Conservation (phyloP, 2,797 vertebrate species). For the Bovichtus variegatus region DNA sequence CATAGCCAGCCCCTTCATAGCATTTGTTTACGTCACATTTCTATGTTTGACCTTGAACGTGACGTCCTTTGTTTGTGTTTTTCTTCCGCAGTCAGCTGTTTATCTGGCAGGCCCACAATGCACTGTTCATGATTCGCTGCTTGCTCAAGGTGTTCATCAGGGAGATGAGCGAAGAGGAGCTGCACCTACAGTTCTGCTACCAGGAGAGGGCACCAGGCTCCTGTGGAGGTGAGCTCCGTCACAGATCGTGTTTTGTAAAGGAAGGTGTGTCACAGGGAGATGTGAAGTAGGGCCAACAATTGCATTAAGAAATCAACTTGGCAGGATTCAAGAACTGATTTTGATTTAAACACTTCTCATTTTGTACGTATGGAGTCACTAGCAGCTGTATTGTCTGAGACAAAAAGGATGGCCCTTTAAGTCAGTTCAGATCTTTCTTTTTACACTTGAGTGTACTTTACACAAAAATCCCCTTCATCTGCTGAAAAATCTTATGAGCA, state of each 20-base stretch:
- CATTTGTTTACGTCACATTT: slow-evolving; percentile 1
- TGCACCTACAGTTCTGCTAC: slow-evolving; percentile 93
- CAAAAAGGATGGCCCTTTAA: neutral
- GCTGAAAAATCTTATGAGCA: slow-evolving; percentile 6
- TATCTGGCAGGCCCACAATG: slow-evolving; percentile 99
- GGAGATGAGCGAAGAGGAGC: slow-evolving; percentile 92
- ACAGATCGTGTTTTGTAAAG: neutral
- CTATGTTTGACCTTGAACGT: slow-evolving; percentile 6
- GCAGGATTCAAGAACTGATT: neutral
- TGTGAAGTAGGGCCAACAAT: neutral
- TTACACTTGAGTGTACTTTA: neutral
- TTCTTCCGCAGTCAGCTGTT: slow-evolving; percentile 92
- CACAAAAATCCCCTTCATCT: slow-evolving; percentile 2
- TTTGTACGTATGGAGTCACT: neutral
- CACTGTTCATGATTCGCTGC: slow-evolving; percentile 96
- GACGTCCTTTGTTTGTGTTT: slow-evolving; percentile 53
- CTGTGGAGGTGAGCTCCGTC: slow-evolving; percentile 84
- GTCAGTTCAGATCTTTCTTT: neutral
- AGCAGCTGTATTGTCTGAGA: neutral
- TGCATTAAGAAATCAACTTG: slow-evolving; percentile 1
- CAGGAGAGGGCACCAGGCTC: slow-evolving; percentile 90
- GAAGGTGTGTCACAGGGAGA: neutral
- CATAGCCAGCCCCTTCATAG: neutral
- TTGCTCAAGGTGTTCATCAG: slow-evolving; percentile 96
- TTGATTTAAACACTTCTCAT: neutral